phyloP scores from a whole-genome alignment of 2,113 vertebrate species.

The Anguilla japonica region DNA sequence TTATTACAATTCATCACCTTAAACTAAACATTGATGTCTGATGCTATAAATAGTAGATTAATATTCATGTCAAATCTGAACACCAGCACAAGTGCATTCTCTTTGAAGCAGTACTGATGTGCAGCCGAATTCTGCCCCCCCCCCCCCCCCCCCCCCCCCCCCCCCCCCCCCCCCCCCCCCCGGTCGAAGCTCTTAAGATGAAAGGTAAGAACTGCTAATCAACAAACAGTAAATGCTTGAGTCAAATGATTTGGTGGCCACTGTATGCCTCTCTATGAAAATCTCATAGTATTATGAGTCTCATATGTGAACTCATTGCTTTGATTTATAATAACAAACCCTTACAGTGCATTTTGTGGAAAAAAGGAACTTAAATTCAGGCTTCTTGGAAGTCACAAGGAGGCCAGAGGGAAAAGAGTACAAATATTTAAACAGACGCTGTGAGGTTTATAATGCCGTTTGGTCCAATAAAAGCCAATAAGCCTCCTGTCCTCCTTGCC shows the following conservation, averaged over 20 bases:
- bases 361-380: background rate
- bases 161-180: constrained; percentile 33
- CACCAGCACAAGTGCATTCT: constrained; percentile 36
- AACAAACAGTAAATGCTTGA: constrained; percentile 42
- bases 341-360: background rate
- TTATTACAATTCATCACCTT: constrained; percentile 42
- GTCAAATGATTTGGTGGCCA: constrained; percentile 40
- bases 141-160: constrained; percentile 34
- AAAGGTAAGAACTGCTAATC: constrained; percentile 51
- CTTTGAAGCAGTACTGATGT: constrained; percentile 42
- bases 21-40: constrained; percentile 41
- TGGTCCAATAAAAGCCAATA: background rate
- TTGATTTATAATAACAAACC: constrained; percentile 29
- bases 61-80: constrained; percentile 28
- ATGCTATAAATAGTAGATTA: constrained; percentile 35
- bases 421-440: background rate
- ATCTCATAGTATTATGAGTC: constrained; percentile 35
- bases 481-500: background rate
- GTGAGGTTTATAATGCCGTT: background rate
- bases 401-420: background rate
- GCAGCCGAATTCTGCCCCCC: constrained; percentile 24
- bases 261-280: constrained; percentile 50
- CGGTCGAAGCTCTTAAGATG: constrained; percentile 40
- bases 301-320: constrained; percentile 33
- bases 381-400: background rate